Base-by-base conservation (phyloP, 30 jellyfish, hydroid and myxozoan genomes). In the Cassiopea andromeda region DNA sequence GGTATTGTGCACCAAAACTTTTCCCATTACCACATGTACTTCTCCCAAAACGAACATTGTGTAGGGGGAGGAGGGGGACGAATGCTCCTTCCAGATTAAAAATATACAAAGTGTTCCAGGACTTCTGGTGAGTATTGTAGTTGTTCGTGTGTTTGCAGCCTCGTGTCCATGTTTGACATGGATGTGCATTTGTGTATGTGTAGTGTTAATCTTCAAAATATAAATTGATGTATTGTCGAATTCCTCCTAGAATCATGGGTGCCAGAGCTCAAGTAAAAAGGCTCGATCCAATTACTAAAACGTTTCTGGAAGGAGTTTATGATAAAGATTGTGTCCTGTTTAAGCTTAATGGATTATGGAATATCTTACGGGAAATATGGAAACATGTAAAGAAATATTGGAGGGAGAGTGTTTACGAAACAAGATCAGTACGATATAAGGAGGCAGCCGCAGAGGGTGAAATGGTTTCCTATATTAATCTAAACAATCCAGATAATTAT, bases 271-370 rank as follows among this genome's bases (percentile, higher is more conserved):
- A 9, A 2, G 9, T 50, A 9, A 2, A 2, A 2, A 61, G 87
- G 13, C 27, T 92, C 12, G 78, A 92, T 54, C 97, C 95, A 78
- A 82, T 92, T 7, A 48, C 73, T 18, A 50, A 78, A 67, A 94
- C 67, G n/a, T 60, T 92, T 1, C 91, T 92, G 12, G 85, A 86
- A 75, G 98, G 98, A 76, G 92, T 92, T 1, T 82, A 86, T 69
- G 98, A 92, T 48, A 85, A n/a, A 18, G 85, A 48, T 1, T 7
- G 97, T 66, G 92, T 44, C 0, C 85, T 92, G 1, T 48, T 60
- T 44, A 71, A 60, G 48, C 90, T 92, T 3, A 48, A 47, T 17
- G 98, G 96, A 10, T 69, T 81, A 91, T 91, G 96, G 87, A 87
- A 74, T 78, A 18, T 92, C 10, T 50, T 92, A 76, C 44, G 48